phyloP scores from a whole-genome alignment of 1,140 invertebrate species.

The Helicoverpa armigera region DNA sequence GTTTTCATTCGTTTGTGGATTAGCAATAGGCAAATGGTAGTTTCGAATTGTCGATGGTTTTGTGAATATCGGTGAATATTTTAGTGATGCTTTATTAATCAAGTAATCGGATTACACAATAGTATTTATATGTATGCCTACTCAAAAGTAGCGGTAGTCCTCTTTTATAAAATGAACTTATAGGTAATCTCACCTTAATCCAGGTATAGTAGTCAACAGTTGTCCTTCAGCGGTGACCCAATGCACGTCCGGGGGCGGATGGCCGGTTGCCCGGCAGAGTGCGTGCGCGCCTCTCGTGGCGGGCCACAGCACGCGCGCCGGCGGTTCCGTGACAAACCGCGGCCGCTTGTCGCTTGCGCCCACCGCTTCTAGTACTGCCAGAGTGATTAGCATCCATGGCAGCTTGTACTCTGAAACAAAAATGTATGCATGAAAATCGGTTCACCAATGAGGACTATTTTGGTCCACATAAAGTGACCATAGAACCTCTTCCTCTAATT shows the following conservation, averaged over 20 bases:
- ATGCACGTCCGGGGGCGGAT: constrained; percentile 78
- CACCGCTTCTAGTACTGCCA: constrained; percentile 67
- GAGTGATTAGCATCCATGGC: constrained; percentile 67
- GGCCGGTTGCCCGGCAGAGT: constrained; percentile 72
- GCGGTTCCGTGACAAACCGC: constrained; percentile 76
- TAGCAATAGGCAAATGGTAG: constrained; percentile 1
- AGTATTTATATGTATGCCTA: no score
- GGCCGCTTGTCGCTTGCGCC: constrained; percentile 76
- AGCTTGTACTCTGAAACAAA: constrained; percentile 62
- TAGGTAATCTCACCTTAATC: constrained; percentile 67
- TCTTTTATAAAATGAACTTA: background rate
- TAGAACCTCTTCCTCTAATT: no score
- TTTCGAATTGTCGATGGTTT: background rate
- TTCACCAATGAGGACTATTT: no score
- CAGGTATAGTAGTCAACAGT: constrained; percentile 78
- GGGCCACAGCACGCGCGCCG: constrained; percentile 77
- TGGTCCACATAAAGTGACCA: no score
- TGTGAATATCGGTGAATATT: no score
- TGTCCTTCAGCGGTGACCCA: constrained; percentile 82
- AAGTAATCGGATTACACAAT: no score
- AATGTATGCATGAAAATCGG: background rate
- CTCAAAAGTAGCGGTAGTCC: no score
- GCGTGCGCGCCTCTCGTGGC: constrained; percentile 76
- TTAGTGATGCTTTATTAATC: no score
- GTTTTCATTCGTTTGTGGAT: background rate